phyloP scores from a whole-genome alignment of 2,113 vertebrate species.

The Lota lota region DNA sequence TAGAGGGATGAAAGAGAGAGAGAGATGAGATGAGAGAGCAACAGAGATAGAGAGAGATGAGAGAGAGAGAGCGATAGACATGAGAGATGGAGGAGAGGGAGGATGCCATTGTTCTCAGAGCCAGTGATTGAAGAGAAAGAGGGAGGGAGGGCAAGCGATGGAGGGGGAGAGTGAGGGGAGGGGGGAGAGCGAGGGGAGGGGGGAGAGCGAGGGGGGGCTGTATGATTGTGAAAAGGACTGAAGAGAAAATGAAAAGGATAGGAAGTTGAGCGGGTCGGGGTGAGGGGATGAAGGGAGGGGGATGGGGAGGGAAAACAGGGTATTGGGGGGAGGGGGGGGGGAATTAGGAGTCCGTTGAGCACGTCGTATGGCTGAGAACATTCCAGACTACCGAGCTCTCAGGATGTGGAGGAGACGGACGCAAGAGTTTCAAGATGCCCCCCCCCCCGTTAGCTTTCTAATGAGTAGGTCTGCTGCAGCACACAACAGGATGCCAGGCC shows the following conservation, averaged over 20 bases:
- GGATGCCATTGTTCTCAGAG: constrained; percentile 62
- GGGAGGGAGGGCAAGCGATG: neutral
- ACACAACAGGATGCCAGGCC: constrained; percentile 4
- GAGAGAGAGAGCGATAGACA: no score
- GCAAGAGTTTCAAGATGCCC: constrained; percentile 57
- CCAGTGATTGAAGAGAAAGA: constrained; percentile 11
- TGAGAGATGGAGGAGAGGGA: constrained; percentile 42
- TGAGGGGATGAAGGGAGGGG: neutral
- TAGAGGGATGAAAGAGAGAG: neutral
- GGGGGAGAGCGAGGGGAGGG: constrained; percentile 38
- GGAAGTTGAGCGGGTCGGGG: constrained; percentile 52
- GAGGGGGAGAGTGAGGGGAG: constrained; percentile 12
- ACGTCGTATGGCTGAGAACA: constrained; percentile 54
- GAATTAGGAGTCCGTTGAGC: constrained; percentile 34
- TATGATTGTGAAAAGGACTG: constrained; percentile 49
- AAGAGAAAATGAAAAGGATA: constrained; percentile 58
- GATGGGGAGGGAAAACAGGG: constrained; percentile 46
- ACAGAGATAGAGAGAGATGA: no score
- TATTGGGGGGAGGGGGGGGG: constrained; percentile 27
- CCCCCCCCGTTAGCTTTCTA: constrained; percentile 28
- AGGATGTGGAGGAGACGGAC: constrained; percentile 53
- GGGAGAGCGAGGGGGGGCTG: constrained; percentile 14
- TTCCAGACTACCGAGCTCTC: constrained; percentile 36
- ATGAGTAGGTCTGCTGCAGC: constrained; percentile 19
- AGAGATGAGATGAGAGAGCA: neutral